These are phyloP conservation scores for Athalia cordata DNA, from an alignment of 2,888 invertebrate genomes.

Conservation along the genomic window DNA sequence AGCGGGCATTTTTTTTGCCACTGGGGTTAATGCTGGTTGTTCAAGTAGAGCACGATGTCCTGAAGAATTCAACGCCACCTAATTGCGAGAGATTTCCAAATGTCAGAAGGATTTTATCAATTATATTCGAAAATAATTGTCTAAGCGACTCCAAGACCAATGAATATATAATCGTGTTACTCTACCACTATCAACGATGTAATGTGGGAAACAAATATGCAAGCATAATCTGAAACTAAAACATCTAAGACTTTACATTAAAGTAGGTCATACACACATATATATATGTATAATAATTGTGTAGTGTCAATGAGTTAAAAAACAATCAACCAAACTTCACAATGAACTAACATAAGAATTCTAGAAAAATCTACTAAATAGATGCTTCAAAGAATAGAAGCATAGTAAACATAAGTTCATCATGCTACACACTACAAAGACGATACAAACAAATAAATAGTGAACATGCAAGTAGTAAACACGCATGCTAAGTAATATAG, in stretches of 20 bases:
- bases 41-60: constrained; percentile 32
- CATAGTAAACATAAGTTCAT: too few relatives aligned
- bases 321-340: too few relatives aligned
- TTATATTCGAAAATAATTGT: not conserved
- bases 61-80: constrained; percentile 32
- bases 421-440: too few relatives aligned
- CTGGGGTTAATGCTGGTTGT: constrained; percentile 6
- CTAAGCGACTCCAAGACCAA: not conserved
- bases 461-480: not conserved
- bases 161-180: constrained; percentile 14
- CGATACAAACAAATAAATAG: too few relatives aligned
- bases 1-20: constrained; percentile 41
- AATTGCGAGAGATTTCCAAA: constrained; percentile 6
- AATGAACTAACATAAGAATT: too few relatives aligned
- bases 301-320: not conserved
- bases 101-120: not conserved
- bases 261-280: not conserved
- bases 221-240: constrained; percentile 34
- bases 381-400: too few relatives aligned
- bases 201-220: constrained; percentile 14
- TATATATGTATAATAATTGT: not conserved
- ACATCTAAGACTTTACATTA: not conserved
- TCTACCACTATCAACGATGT: constrained; percentile 23
- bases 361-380: too few relatives aligned
- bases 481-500: not conserved